Base-by-base conservation (phyloP, 2,888 invertebrate species). In the Acrobasis consociella region DNA sequence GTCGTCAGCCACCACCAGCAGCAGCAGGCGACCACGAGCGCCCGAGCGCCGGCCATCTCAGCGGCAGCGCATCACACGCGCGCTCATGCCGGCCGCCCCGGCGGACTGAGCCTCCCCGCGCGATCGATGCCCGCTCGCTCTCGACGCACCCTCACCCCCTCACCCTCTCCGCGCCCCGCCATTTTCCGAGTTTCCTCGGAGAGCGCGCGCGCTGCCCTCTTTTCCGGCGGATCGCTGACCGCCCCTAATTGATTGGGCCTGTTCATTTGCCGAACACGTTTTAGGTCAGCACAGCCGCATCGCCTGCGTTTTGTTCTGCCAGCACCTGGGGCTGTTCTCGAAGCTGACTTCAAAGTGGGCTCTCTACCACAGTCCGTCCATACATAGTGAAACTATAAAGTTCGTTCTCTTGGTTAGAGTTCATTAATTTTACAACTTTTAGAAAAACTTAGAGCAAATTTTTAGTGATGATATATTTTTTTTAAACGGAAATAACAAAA, bases 171-270 rank as follows among this genome's bases (percentile, higher is more conserved):
- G 80, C 77, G 80, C 83, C 77, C 80, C 77, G 80, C 83, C 80
- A 82, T 91, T 91, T 87, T 89, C 93, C 93, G 89, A 87, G 80
- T 88, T 89, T 91, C 86, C 87, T 82, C 79, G 85, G 91, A 89
- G 92, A 93, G 93, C 93, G 93, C 92, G 90, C 91, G 91, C 92
- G 93, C 93, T 93, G 93, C 89, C 92, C 88, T 86, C 86, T 87
- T 91, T 91, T 88, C 89, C 80, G 81, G 82, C 88, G 85, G 88
- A 90, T 86, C 89, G 91, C 91, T 90, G 91, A 89, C 91, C 91
- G 91, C 86, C 87, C 88, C 87, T 90, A 91, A 92, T 91, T 92
- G 90, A 91, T 91, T 91, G 87, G 85, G 77, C 82, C 85, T 80
- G 86, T 86, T 83, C 87, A 83, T 87, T 88, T 86, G 85, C 87